These are phyloP conservation scores for Tamias sibiricus DNA, from an alignment of 2,113 vertebrate species.

Conservation along the genomic window DNA sequence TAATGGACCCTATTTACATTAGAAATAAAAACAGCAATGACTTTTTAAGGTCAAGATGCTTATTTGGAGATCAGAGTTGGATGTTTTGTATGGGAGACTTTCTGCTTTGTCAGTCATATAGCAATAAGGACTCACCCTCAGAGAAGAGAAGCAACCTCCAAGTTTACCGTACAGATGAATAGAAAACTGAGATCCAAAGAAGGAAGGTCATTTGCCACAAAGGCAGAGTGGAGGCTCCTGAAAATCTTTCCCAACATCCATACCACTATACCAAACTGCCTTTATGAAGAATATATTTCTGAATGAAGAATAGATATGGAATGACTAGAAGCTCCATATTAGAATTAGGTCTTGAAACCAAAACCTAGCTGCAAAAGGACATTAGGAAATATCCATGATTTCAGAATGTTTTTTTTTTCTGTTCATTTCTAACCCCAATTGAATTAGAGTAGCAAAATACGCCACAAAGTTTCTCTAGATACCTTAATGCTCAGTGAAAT, in stretches of 20 bases:
- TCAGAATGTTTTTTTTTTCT: conserved; percentile 15
- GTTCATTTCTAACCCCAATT: conserved; percentile 53
- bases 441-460: conserved; percentile 42
- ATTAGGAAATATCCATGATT: conserved; percentile 47
- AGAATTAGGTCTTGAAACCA: conserved; percentile 55
- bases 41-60: conserved; percentile 65
- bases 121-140: not conserved
- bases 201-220: not conserved
- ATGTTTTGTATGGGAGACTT: conserved; percentile 27
- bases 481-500: conserved; percentile 29
- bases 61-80: conserved; percentile 56
- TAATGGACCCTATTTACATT: conserved; percentile 80
- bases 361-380: conserved; percentile 44
- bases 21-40: conserved; percentile 66
- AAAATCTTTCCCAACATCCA: not conserved
- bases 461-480: conserved; percentile 23
- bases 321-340: conserved; percentile 51
- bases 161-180: not conserved
- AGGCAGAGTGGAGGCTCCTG: not conserved
- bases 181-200: conserved; percentile 41
- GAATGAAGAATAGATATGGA: conserved; percentile 37
- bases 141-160: not conserved
- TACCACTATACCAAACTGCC: not conserved
- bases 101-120: conserved; percentile 10
- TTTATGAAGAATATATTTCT: conserved; percentile 32